Evolutionary conservation across 1,140 invertebrate species (phyloP).

Genomic region (Nylanderia fulva): DNA sequence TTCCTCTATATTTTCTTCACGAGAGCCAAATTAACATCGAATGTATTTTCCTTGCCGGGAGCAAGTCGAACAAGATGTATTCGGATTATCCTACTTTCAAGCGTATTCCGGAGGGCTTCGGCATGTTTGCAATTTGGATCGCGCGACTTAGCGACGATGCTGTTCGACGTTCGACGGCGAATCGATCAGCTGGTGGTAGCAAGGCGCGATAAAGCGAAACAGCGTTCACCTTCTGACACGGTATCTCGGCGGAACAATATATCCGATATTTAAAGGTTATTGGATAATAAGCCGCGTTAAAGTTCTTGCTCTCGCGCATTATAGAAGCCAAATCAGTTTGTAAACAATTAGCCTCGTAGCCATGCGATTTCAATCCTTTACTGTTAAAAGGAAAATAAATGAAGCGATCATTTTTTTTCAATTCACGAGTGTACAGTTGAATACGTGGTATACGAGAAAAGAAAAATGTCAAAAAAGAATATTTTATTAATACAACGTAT

Average conservation of each 20-base stretch:
- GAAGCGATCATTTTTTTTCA: neutral
- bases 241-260: neutral
- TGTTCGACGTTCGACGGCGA: slow-evolving; percentile 11
- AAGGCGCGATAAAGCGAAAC: slow-evolving; percentile 30
- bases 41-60: neutral
- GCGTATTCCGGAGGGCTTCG: neutral
- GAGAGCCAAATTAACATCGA: slow-evolving; percentile 9
- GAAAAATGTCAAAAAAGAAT: neutral
- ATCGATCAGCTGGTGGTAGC: slow-evolving; percentile 35
- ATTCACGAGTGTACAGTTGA: no score
- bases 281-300: slow-evolving; percentile 46
- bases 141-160: slow-evolving; percentile 29
- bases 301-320: slow-evolving; percentile 10
- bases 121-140: slow-evolving; percentile 38
- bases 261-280: slow-evolving; percentile 38
- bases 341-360: neutral
- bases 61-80: slow-evolving; percentile 3
- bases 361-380: neutral
- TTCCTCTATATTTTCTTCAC: neutral
- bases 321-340: neutral
- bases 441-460: neutral
- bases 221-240: slow-evolving; percentile 22
- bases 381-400: neutral
- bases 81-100: neutral
- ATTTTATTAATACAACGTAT: neutral